Percentiles rank a stretch among this genome's conserved stretches.
Conservation (phyloP, 2,113 vertebrate genomes). For the Meriones unguiculatus region DNA sequence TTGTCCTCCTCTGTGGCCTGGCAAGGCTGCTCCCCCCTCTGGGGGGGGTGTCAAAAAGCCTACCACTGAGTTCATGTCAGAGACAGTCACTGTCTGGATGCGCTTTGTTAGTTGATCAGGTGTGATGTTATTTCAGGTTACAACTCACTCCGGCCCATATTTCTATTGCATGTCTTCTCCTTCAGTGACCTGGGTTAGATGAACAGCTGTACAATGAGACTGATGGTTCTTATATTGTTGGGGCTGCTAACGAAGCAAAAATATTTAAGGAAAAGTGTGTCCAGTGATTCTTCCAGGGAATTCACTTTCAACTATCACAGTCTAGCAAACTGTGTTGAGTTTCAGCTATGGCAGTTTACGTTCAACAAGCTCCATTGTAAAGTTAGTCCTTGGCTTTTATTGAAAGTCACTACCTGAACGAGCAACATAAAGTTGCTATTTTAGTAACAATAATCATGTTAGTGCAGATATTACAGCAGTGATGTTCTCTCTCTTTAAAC, state of each 20-base stretch:
- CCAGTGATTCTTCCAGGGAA: not conserved
- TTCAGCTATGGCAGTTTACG: not conserved
- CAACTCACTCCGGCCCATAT: not conserved
- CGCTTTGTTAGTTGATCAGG: not conserved
- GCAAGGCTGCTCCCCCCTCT: too few species aligned
- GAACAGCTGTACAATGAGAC: not conserved
- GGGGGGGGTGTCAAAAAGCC: too few species aligned
- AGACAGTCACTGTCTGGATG: not conserved
- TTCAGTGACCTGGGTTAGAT: not conserved
- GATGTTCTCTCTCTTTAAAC: conserved; percentile 39
- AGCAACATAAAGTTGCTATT: conserved; percentile 29
- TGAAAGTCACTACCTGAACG: conserved; percentile 39
- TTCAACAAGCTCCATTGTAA: conserved; percentile 28
- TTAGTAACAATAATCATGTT: conserved; percentile 50
- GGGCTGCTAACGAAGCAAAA: not conserved
- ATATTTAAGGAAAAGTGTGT: not conserved
- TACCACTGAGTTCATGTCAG: too few species aligned
- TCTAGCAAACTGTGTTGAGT: not conserved
- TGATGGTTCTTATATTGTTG: not conserved
- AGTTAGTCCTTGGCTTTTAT: conserved; percentile 59
- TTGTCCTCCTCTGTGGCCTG: too few species aligned
- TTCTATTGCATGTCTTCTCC: not conserved
- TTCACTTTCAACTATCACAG: not conserved
- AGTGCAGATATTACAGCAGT: conserved; percentile 7
- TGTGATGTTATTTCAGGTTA: not conserved